Evolutionary conservation across 2,113 vertebrate genomes (phyloP).

Genomic region (Conger conger): DNA sequence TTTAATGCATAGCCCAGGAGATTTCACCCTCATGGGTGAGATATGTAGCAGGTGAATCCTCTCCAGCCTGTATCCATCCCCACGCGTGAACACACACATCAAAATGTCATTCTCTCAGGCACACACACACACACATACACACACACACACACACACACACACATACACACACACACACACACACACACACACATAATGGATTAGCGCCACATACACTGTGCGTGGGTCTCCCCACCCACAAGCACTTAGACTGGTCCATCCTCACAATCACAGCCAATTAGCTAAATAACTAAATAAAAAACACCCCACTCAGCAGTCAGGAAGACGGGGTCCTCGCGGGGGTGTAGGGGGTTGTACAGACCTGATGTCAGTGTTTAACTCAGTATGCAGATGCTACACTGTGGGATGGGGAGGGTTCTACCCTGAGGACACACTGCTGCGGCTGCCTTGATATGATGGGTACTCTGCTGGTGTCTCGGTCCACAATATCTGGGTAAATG

Average conservation of each 20-base stretch:
- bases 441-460: not conserved
- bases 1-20: not conserved
- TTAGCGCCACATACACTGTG: not conserved
- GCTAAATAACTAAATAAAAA: not conserved
- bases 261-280: not conserved
- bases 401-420: not conserved
- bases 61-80: not conserved
- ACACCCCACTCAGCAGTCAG: not conserved
- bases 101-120: not conserved
- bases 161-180: not conserved
- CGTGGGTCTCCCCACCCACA: not conserved
- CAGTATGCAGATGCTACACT: not conserved
- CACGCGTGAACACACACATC: not conserved
- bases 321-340: not conserved
- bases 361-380: not conserved
- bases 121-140: conserved; percentile 1
- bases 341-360: not conserved
- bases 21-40: not conserved
- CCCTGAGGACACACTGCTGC: not conserved
- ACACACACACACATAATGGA: not conserved
- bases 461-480: not conserved
- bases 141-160: not conserved
- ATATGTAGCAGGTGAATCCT: not conserved
- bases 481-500: not conserved
- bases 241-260: not conserved